Conservation (phyloP, 2,888 invertebrate species). For the Phragmatobia fuliginosa region DNA sequence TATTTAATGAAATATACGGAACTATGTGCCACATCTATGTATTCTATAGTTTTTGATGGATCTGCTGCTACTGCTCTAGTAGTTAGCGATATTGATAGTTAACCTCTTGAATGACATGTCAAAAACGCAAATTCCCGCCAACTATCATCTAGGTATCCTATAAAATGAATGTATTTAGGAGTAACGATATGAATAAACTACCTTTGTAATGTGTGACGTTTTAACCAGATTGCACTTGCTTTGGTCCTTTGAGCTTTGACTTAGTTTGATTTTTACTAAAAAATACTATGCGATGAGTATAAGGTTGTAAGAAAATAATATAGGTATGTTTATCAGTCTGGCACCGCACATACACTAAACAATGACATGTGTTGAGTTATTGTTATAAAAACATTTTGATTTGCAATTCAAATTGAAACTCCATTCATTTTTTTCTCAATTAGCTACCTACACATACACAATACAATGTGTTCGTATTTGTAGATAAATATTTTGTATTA, state of each 20-base stretch:
- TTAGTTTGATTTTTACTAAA: background rate
- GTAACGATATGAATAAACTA: no score
- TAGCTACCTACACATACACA: background rate
- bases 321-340: background rate
- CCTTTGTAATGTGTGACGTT: no score
- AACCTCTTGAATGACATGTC: no score
- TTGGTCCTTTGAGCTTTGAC: background rate
- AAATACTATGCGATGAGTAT: background rate
- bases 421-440: background rate
- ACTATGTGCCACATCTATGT: no score
- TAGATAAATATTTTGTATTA: background rate
- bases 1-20: background rate
- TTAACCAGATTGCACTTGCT: no score
- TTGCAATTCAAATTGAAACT: background rate
- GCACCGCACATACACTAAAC: no score
- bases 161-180: no score
- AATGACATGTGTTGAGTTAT: background rate
- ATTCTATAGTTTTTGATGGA: no score
- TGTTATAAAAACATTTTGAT: background rate
- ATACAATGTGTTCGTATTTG: background rate
- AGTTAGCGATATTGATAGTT: background rate
- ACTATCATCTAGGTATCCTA: no score
- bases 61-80: background rate
- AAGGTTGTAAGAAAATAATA: background rate
- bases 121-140: no score